Evolutionary conservation across 1,140 invertebrate species (phyloP).

Genomic region (Scaptomyza montana): DNA sequence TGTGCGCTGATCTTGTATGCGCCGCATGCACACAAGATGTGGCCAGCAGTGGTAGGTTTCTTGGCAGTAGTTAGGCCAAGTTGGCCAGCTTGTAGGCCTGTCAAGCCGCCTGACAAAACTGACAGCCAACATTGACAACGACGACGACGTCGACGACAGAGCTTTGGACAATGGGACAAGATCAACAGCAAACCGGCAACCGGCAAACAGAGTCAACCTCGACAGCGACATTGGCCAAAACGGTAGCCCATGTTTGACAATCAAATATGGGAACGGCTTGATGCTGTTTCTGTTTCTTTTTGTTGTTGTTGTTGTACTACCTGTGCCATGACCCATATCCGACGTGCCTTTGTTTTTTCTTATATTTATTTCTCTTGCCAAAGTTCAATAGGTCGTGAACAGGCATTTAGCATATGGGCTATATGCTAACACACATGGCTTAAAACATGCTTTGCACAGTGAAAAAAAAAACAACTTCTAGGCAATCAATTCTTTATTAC

Average conservation of each 20-base stretch:
- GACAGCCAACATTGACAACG: slow-evolving; percentile 78
- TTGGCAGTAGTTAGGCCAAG: slow-evolving; percentile 43
- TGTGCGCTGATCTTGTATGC: slow-evolving; percentile 57
- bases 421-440: slow-evolving; percentile 5
- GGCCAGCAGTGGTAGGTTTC: slow-evolving; percentile 46
- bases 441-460: neutral
- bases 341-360: slow-evolving; percentile 4
- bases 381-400: slow-evolving; percentile 64
- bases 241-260: slow-evolving; percentile 73
- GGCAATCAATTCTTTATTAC: too few species aligned
- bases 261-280: slow-evolving; percentile 69
- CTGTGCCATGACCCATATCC: slow-evolving; percentile 47
- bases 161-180: slow-evolving; percentile 31
- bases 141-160: slow-evolving; percentile 18
- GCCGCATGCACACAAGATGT: slow-evolving; percentile 42
- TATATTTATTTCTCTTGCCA: slow-evolving; percentile 6
- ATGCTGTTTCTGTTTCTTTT: neutral
- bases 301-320: slow-evolving; percentile 38
- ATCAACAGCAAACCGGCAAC: slow-evolving; percentile 11
- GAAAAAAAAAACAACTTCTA: too few species aligned
- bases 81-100: slow-evolving; percentile 66
- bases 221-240: slow-evolving; percentile 42
- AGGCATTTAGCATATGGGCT: slow-evolving; percentile 42
- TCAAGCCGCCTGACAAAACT: slow-evolving; percentile 72
- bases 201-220: neutral